Evolutionary conservation across 1,140 invertebrate species (phyloP), one percentile per base, ranked within the genome.

Genomic region (Zaprionus tsacasi): DNA sequence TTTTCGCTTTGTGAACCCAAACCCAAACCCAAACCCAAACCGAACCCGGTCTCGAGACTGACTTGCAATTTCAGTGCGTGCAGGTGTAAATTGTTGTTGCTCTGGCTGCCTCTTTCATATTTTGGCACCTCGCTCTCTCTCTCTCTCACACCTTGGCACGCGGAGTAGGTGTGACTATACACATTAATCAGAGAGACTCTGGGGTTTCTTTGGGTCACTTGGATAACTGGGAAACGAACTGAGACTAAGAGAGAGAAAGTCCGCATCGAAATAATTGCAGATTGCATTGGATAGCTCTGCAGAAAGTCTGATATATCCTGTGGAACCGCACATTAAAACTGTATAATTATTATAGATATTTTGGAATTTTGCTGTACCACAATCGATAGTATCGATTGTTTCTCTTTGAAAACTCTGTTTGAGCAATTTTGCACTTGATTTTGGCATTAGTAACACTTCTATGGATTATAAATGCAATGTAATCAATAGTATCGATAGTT

Each of bases 1-100:
- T 59, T 43, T n/a, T 57, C 36, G 56, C 65, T 40, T 43, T 27
- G 54, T 70, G 50, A 40, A 33, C 30, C n/a, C 65, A 38, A 40
- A 21, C 33, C 15, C n/a, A 40, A n/a, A 30, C 33, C 36, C 36
- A 1, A 38, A 10, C 8, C 40, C 6, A n/a, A 43, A 33, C 33
- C 40, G 38, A 45, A n/a, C 1, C 38, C 33, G 33, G 55, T n/a
- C 59, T 57, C 68, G 17, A 12, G 63, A 35, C 78, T 87, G 83
- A 88, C 83, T 88, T 88, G 83, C 85, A 78, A 83, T 89, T 83
- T 74, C 21, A 38, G 21, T 76, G 83, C 79, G 79, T 79, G 74
- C 83, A 88, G 83, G 83, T 88, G 83, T 83, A 88, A 83, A 80
- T 70, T 73, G 76, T 76, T 21, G 21, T 21, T 21, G 64, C 70